These are phyloP conservation scores for Melitaea athalia DNA, from an alignment of 2,888 invertebrate genomes.

Conservation along the genomic window DNA sequence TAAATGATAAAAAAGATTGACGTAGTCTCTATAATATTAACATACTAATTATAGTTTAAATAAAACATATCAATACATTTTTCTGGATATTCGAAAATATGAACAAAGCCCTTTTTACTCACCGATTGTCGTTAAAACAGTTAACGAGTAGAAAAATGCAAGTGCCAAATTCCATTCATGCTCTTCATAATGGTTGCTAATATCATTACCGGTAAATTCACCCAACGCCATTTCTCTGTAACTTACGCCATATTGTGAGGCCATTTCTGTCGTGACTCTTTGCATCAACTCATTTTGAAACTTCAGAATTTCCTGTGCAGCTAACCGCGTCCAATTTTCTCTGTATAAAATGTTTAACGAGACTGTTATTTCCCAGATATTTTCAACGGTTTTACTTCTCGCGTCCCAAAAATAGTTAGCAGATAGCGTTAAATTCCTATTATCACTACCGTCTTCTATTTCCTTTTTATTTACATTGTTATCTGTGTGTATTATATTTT, in stretches of 20 bases:
- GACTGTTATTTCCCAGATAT: slow-evolving; percentile 95
- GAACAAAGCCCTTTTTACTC: slow-evolving; percentile 57
- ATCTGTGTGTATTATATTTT: slow-evolving; percentile 79
- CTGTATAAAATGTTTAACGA: slow-evolving; percentile 93
- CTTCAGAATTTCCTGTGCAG: slow-evolving; percentile 88
- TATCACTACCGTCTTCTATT: slow-evolving; percentile 68
- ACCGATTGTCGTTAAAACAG: slow-evolving; percentile 96
- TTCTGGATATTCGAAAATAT: background rate
- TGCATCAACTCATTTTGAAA: slow-evolving; percentile 93
- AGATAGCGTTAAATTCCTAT: slow-evolving; percentile 68
- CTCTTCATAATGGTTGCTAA: slow-evolving; percentile 78
- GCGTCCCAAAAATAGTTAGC: slow-evolving; percentile 79
- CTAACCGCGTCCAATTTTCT: slow-evolving; percentile 94
- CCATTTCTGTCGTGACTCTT: slow-evolving; percentile 90
- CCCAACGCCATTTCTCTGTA: slow-evolving; percentile 79
- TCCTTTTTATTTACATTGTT: slow-evolving; percentile 61
- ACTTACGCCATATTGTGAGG: slow-evolving; percentile 81
- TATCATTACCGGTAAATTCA: slow-evolving; percentile 67
- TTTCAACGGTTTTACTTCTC: slow-evolving; percentile 87
- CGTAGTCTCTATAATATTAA: too few relatives aligned
- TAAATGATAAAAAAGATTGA: too few relatives aligned
- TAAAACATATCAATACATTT: background rate
- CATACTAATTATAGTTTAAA: too few relatives aligned
- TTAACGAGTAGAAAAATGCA: slow-evolving; percentile 96
- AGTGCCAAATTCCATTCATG: slow-evolving; percentile 94